Base-by-base conservation (phyloP, 2,888 invertebrate species). In the Platypus cylindrus region DNA sequence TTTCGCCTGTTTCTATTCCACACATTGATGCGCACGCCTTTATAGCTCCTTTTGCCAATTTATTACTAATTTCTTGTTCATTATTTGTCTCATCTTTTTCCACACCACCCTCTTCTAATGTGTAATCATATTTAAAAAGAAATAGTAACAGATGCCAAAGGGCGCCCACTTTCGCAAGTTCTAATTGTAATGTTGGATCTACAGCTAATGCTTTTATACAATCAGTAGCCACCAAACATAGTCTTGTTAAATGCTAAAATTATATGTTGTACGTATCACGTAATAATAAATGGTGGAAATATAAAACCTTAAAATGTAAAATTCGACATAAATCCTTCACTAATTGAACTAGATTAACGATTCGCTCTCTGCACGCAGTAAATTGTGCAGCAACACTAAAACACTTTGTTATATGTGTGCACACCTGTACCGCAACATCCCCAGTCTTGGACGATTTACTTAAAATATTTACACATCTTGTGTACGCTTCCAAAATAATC, bases 301-400 rank as follows among this genome's bases (percentile, higher is more conserved):
- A n/a, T n/a, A n/a, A n/a, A 61, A 84, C 85, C 67, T 84, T 84
- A 55, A 83, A 90, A 56, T 84, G 82, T 5, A 93, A 69, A 41
- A 89, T 78, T 40, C 85, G 70, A 53, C 86, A 85, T 7, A 93
- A 67, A 60, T 97, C 93, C 30, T 76, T 75, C 37, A 91, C 75
- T 18, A 98, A 71, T 50, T 79, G 77, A n/a, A 87, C 82, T 66
- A 93, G 70, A 52, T 80, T 82, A 3, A 89, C 83, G 52, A 94
- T 83, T 45, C 76, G 75, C 49, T 81, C 82, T 46, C 94, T 73
- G 58, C 95, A 97, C 26, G 76, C 81, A 45, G 84, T 78, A 68
- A 98, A 99, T 47, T 80, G 76, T 18, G 94, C 90, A 3, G 97
- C 91, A 3, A 97, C 95, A n/a, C 87, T 82, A 60, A 90, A 90